Evolutionary conservation across 2,888 invertebrate genomes (phyloP).

Genomic region (Hirtodrosophila cameraria): DNA sequence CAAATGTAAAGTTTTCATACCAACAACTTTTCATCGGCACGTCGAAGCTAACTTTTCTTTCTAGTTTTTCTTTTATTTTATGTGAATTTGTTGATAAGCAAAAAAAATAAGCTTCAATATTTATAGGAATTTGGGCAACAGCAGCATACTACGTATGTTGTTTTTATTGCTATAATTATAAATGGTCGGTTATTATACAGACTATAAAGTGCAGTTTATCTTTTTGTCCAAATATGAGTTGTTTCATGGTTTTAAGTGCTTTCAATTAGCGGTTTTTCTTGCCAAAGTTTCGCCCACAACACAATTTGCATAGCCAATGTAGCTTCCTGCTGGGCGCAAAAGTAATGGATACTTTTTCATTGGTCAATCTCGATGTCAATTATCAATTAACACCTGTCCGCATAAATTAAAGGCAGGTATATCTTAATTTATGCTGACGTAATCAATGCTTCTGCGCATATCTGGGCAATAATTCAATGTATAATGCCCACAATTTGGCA

Average conservation of each 20-base stretch:
- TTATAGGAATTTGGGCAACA: conserved; percentile 27
- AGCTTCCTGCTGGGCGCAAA: conserved; percentile 47
- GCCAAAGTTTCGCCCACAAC: conserved; percentile 33
- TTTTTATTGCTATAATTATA: conserved; percentile 20
- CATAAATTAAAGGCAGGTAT: conserved; percentile 54
- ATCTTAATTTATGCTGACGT: conserved; percentile 74
- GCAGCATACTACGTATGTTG: conserved; percentile 8
- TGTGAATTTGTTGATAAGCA: too few relatives aligned
- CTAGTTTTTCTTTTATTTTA: too few relatives aligned
- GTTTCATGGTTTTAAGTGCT: conserved; percentile 52
- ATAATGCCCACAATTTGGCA: conserved; percentile 33
- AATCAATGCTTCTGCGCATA: conserved; percentile 64
- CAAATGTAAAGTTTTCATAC: too few relatives aligned
- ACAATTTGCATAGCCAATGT: neutral
- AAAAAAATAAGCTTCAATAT: conserved; percentile 8
- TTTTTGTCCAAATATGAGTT: conserved; percentile 39
- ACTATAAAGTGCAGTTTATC: conserved; percentile 56
- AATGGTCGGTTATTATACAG: conserved; percentile 29
- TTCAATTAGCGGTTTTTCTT: conserved; percentile 54
- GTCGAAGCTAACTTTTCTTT: too few relatives aligned
- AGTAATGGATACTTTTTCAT: conserved; percentile 49
- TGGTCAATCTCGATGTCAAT: conserved; percentile 58
- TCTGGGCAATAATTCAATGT: conserved; percentile 54
- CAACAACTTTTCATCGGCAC: too few relatives aligned
- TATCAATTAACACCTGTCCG: conserved; percentile 64